Base-by-base conservation (phyloP, 1,140 invertebrate genomes). In the Drosophila azteca region DNA sequence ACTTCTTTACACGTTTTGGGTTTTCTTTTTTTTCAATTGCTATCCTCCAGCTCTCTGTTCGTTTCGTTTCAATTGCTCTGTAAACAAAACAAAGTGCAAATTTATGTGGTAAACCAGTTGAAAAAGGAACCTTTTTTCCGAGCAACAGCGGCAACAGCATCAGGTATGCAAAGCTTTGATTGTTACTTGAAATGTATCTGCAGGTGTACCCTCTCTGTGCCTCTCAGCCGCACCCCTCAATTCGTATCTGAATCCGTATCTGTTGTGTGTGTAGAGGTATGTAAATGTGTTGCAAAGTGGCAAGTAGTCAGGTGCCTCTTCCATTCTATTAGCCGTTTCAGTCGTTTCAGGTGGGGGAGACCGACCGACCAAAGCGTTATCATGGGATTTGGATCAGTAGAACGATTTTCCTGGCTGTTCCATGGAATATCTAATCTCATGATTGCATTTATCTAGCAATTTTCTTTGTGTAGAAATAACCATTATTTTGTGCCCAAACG, bases 81-180 rank as follows among this genome's bases (percentile, higher is more conserved):
- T 66, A 77, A 85, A 81, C 80, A 84, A 68, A 59, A 64, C 79
- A 59, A 75, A 82, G 79, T 82, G 82, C 77, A 80, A 85, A 84
- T 77, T 77, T 71, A 64, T 85, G 80, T 77, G 81, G 80, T 58
- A 65, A 85, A 45, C 71, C 80, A 80, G 81, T 83, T 63, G 49
- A 59, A 66, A 67, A 13, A 62, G 44, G 49, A 61, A 76, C 53
- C 72, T 54, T 58, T 48, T 53, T 46, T 43, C 48, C 17, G 17
- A 29, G 17, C 61, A 51, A 46, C 6, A 31, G 29, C 6, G 7
- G 29, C n/a, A n/a, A n/a, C n/a, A n/a, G n/a, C 65, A 55, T 48
- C 63, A 49, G 48, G 59, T 74, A 71, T 85, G 64, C 78, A 73
- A 77, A 73, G 66, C 82, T 81, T 66, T 83, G 77, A 74, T 87